These are phyloP conservation scores for Diorhabda sublineata DNA, from an alignment of 1,140 invertebrate species.

Conservation along the genomic window DNA sequence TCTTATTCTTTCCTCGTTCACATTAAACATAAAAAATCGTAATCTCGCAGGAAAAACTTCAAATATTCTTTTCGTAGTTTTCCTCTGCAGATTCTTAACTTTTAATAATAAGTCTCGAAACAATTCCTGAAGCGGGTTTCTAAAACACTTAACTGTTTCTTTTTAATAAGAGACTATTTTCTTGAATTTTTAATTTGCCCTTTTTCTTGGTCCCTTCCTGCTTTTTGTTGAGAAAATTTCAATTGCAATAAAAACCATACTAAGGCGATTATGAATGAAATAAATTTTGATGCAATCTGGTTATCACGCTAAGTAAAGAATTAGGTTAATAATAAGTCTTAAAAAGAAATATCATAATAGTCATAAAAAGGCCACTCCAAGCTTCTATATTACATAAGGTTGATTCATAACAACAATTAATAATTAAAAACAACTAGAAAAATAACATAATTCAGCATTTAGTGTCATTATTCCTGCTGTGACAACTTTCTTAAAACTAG, in stretches of 20 bases:
- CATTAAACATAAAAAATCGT: not conserved
- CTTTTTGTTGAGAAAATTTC: conserved; percentile 1
- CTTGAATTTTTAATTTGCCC: not conserved
- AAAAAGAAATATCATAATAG: not conserved
- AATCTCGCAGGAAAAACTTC: not conserved
- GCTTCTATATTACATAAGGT: too few relatives aligned
- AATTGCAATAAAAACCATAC: not conserved
- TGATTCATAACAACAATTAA: too few relatives aligned
- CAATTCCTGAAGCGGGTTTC: conserved; percentile 1
- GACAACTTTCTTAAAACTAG: too few relatives aligned
- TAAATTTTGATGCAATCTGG: not conserved
- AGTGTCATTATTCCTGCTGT: too few relatives aligned
- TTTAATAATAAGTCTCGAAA: conserved; percentile 1
- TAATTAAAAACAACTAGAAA: too few relatives aligned
- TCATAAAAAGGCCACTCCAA: too few relatives aligned
- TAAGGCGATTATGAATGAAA: not conserved
- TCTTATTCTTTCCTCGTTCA: not conserved
- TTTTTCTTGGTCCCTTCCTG: not conserved
- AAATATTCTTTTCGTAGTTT: not conserved
- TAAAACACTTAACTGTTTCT: conserved; percentile 2
- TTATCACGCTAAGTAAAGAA: not conserved
- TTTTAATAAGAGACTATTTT: conserved; percentile 3
- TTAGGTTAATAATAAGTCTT: not conserved
- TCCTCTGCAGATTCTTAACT: not conserved
- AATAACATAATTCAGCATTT: too few relatives aligned